Evolutionary conservation across 2,113 vertebrate species (phyloP).

Genomic region (Sylvietta virens): DNA sequence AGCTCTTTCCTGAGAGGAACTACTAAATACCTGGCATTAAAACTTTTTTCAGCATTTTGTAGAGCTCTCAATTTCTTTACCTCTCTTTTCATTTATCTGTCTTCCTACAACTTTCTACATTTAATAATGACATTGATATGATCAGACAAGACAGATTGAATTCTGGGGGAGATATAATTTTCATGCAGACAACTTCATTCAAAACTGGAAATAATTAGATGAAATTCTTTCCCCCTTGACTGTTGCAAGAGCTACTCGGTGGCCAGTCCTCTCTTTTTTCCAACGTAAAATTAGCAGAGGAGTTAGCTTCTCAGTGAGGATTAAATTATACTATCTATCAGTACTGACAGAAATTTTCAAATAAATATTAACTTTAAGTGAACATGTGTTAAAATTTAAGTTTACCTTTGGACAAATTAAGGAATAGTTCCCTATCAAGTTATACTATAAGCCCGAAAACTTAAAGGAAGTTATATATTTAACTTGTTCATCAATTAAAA

Average conservation of each 20-base stretch:
- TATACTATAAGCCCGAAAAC: accelerated
- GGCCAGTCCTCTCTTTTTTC: background rate
- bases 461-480: background rate
- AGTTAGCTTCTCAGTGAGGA: background rate
- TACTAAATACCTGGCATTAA: background rate
- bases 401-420: background rate
- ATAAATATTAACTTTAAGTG: background rate
- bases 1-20: background rate
- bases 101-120: background rate
- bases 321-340: background rate
- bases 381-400: background rate
- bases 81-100: background rate
- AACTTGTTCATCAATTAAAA: background rate
- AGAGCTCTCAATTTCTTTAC: background rate
- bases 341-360: background rate
- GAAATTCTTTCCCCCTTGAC: background rate
- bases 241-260: background rate
- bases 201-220: background rate
- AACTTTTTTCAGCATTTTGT: background rate
- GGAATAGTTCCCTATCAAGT: background rate
- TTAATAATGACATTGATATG: background rate
- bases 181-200: background rate
- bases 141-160: background rate
- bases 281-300: background rate
- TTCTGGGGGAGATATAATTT: background rate